These are phyloP conservation scores for Telmatochromis sp. DNA, from an alignment of 2,113 vertebrate species.

Conservation along the genomic window DNA sequence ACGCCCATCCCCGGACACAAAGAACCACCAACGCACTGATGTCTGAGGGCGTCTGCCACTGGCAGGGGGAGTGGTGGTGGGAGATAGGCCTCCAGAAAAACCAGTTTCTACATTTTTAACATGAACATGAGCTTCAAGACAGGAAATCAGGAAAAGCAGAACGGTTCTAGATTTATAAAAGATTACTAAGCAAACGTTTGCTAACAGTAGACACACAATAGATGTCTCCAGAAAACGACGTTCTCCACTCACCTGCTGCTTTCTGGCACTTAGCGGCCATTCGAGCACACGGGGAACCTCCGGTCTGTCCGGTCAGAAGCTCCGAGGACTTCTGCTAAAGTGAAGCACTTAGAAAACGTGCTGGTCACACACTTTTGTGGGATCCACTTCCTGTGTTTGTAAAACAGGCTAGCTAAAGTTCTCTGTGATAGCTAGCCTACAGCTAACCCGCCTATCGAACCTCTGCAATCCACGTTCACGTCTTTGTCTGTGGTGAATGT, in stretches of 20 bases:
- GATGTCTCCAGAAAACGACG: not conserved
- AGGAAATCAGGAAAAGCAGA: not conserved
- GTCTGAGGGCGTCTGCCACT: accelerated
- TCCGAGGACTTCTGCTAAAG: not conserved
- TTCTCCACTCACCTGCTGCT: not conserved
- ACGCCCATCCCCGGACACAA: accelerated
- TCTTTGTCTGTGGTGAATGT: not conserved
- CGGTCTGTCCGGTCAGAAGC: not conserved
- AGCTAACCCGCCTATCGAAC: not conserved
- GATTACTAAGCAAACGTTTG: not conserved
- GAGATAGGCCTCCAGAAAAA: not conserved
- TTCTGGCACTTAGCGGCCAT: not conserved
- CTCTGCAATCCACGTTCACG: not conserved
- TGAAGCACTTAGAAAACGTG: not conserved
- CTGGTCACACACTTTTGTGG: not conserved
- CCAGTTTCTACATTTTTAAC: not conserved
- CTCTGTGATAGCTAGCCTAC: not conserved
- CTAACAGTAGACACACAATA: not conserved
- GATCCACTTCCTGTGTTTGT: not conserved
- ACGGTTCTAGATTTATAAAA: not conserved
- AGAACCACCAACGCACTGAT: not conserved
- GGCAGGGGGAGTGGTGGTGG: not conserved
- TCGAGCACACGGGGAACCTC: not conserved
- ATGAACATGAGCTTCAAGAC: not conserved
- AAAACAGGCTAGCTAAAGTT: not conserved